These are phyloP conservation scores for Prunella himalayana DNA, from an alignment of 2,113 vertebrate species.

Conservation along the genomic window DNA sequence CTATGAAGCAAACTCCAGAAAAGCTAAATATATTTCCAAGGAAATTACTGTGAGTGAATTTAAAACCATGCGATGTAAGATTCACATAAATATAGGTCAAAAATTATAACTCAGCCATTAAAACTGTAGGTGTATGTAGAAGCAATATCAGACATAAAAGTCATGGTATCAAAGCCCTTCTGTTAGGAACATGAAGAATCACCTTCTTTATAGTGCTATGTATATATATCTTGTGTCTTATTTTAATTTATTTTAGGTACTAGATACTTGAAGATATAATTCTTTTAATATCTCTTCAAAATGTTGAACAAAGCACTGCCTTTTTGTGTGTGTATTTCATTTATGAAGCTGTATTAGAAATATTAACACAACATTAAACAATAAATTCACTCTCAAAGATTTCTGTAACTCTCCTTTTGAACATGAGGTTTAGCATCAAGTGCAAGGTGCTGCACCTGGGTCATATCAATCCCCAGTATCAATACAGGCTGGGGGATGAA, in stretches of 20 bases:
- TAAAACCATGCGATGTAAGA: not conserved
- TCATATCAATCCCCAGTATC: no score
- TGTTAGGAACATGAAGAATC: not conserved
- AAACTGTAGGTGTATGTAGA: not conserved
- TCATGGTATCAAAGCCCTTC: accelerated
- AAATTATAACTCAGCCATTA: not conserved
- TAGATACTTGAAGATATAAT: not conserved
- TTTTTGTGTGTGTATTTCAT: not conserved
- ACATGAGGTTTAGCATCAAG: not conserved
- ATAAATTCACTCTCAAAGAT: not conserved
- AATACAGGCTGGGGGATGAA: not conserved
- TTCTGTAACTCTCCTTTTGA: not conserved
- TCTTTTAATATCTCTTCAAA: not conserved
- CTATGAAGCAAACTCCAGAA: not conserved
- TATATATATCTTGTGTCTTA: not conserved
- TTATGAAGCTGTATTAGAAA: not conserved
- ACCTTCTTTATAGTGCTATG: accelerated
- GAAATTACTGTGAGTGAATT: not conserved
- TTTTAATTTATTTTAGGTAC: not conserved
- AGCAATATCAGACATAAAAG: not conserved
- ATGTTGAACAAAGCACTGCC: not conserved
- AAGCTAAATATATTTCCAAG: not conserved
- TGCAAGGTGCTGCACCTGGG: not conserved
- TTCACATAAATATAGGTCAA: not conserved
- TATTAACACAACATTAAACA: not conserved